Conservation (phyloP, 2,888 invertebrate genomes). For the Galerucella nymphaeae region DNA sequence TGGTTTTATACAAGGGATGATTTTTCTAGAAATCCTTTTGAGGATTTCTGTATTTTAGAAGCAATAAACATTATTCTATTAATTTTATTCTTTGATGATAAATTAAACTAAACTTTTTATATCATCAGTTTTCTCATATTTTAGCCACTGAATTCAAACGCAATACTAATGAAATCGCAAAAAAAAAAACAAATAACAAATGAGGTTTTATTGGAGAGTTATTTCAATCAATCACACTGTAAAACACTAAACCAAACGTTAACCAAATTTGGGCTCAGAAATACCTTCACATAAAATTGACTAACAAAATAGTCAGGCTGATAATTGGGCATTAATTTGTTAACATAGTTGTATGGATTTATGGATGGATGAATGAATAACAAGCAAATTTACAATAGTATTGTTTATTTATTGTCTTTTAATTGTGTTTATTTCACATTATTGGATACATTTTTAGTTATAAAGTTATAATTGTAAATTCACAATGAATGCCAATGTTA, state of each 20-base stretch:
- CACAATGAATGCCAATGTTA: slow-evolving; percentile 8
- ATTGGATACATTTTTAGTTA: slow-evolving; percentile 7
- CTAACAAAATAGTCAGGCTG: neutral
- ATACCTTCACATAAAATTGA: slow-evolving; percentile 9
- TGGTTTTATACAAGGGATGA: too few relatives aligned
- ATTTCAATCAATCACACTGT: too few relatives aligned
- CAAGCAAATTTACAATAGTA: slow-evolving; percentile 22
- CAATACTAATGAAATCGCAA: too few relatives aligned
- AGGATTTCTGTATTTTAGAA: too few relatives aligned
- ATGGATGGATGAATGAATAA: slow-evolving; percentile 5
- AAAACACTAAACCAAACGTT: neutral
- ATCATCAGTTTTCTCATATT: too few relatives aligned
- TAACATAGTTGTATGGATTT: slow-evolving; percentile 25
- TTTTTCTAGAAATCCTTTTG: too few relatives aligned
- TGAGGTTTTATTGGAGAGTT: too few relatives aligned
- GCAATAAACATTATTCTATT: too few relatives aligned
- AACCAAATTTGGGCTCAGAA: neutral
- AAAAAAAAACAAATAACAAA: too few relatives aligned
- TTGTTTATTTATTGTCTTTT: slow-evolving; percentile 30
- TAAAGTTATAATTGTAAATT: slow-evolving; percentile 13
- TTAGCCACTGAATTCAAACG: too few relatives aligned
- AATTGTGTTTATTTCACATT: slow-evolving; percentile 26
- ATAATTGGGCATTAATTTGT: slow-evolving; percentile 28
- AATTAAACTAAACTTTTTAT: too few relatives aligned
- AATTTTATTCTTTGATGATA: too few relatives aligned